Percentiles rank a stretch among this genome's conserved stretches.
These are phyloP conservation scores for Choloepus didactylus DNA, from an alignment of 2,797 vertebrate species.

Conservation along the genomic window DNA sequence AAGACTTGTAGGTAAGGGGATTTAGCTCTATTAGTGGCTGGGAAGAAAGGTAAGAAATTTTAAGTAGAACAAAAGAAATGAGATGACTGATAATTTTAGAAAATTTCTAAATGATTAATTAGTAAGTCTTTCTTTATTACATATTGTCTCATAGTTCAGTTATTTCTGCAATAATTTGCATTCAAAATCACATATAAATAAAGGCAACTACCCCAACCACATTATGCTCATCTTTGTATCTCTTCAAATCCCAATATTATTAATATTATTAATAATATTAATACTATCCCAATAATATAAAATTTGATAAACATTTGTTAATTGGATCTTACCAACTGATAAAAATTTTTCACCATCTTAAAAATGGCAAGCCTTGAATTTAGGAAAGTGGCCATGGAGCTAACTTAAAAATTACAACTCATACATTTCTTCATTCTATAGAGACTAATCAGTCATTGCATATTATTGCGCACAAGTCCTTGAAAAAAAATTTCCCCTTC, in stretches of 20 bases:
- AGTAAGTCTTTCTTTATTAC: not conserved
- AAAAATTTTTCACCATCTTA: not conserved
- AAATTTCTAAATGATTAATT: slow-evolving; percentile 18
- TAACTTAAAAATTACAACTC: slow-evolving; percentile 55
- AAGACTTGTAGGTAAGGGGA: slow-evolving; percentile 14
- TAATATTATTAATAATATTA: not conserved
- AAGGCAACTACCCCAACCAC: not conserved
- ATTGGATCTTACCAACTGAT: not conserved
- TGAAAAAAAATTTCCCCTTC: not conserved
- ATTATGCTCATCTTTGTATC: not conserved
- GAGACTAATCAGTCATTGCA: slow-evolving; percentile 22
- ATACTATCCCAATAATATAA: too few species aligned
- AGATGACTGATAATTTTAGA: not conserved
- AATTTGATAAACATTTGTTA: not conserved
- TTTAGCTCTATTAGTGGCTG: not conserved
- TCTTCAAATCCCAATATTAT: not conserved
- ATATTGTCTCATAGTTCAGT: not conserved
- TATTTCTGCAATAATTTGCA: not conserved
- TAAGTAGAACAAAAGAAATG: slow-evolving; percentile 3
- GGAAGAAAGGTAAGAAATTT: not conserved
- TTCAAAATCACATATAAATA: not conserved
- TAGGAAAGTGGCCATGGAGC: not conserved
- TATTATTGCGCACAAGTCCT: not conserved
- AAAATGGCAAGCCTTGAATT: not conserved
- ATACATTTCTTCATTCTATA: not conserved